These are phyloP conservation scores for Stegodyphus mimosarum DNA, from an alignment of 1,140 invertebrate species.

Conservation along the genomic window DNA sequence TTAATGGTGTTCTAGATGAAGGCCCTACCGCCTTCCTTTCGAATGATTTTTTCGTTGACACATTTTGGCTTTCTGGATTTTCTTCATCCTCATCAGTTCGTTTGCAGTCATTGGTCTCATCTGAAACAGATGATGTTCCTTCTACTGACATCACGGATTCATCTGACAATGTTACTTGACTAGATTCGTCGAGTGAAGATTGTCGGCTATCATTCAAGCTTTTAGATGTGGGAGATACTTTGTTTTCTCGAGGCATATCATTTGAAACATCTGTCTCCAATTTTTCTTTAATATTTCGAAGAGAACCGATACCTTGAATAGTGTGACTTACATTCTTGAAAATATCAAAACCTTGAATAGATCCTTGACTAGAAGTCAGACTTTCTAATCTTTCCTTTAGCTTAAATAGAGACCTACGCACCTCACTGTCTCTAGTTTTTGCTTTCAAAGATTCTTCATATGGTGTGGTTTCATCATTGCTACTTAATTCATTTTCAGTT, in stretches of 20 bases:
- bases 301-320: conserved; percentile 4
- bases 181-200: conserved; percentile 43
- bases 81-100: conserved; percentile 45
- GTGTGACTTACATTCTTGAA: conserved; percentile 42
- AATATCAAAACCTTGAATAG: conserved; percentile 30
- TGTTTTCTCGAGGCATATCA: background rate
- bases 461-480: background rate
- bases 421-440: conserved; percentile 20
- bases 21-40: background rate
- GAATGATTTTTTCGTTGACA: conserved; percentile 4
- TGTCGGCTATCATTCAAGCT: conserved; percentile 41
- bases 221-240: conserved; percentile 25
- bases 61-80: conserved; percentile 25
- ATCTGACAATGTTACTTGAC: conserved; percentile 36
- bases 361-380: conserved; percentile 33
- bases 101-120: conserved; percentile 30
- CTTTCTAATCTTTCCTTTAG: conserved; percentile 35
- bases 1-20: background rate
- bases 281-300: conserved; percentile 39
- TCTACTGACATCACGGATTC: conserved; percentile 49
- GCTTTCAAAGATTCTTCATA: background rate
- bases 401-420: conserved; percentile 23
- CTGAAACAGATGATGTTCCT: conserved; percentile 36
- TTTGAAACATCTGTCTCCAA: conserved; percentile 10
- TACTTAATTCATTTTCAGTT: background rate